Evolutionary conservation across 1,140 invertebrate genomes (phyloP).

Genomic region (Drusus annulatus): DNA sequence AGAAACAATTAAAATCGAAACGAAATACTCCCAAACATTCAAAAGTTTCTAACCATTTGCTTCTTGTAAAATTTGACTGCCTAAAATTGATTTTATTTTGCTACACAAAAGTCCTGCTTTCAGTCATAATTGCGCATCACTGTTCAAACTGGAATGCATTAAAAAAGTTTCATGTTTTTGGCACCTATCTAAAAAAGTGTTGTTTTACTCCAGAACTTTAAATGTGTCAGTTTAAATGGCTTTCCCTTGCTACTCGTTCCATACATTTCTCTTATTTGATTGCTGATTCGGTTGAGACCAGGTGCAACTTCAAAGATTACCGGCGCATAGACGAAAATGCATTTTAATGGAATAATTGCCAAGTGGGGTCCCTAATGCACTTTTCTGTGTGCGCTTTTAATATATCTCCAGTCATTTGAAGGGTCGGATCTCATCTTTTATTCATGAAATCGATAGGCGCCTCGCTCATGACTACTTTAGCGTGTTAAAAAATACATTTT

Average conservation of each 20-base stretch:
- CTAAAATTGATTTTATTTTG: conserved; percentile 2
- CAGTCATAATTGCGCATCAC: no score
- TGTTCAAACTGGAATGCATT: no score
- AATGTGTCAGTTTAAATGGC: no score
- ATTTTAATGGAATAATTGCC: conserved; percentile 50
- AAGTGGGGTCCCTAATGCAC: conserved; percentile 34
- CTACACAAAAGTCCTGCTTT: conserved; percentile 1
- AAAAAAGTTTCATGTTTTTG: no score
- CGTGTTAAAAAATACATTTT: not conserved
- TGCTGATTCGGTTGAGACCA: no score
- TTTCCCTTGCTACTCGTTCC: no score
- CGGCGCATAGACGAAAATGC: conserved; percentile 23
- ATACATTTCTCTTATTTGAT: no score
- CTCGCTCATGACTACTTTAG: conserved; percentile 19
- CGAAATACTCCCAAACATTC: not conserved
- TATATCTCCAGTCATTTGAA: conserved; percentile 10
- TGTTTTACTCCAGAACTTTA: no score
- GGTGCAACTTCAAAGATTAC: not conserved
- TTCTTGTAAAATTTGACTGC: not conserved
- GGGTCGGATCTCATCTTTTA: conserved; percentile 43
- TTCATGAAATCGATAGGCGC: conserved; percentile 46
- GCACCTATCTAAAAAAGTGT: no score
- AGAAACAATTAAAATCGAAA: not conserved
- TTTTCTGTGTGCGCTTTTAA: conserved; percentile 33
- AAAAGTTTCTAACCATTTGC: not conserved